Evolutionary conservation across 2,113 vertebrate genomes (phyloP), one percentile per base, ranked within the genome.

Genomic region (Myodes glareolus): DNA sequence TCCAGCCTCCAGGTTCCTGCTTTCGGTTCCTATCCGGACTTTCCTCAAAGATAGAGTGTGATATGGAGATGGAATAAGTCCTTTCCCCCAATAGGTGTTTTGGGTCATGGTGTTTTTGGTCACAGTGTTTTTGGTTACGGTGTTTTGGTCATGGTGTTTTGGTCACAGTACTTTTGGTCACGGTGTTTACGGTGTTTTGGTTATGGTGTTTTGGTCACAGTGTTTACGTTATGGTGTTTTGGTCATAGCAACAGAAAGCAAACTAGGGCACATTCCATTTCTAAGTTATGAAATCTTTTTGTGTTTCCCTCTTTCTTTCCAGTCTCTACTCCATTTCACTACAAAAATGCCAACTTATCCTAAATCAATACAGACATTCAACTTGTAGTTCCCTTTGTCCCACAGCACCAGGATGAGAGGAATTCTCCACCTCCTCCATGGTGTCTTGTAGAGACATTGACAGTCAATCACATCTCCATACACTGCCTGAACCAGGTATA

Each of bases 391-490:
- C 1, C 12, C 27, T 47, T 9, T 45, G 73, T 3, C 17, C 25
- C 5, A 9, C 1, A 7, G 8, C 36, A 23, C 33, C 23, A 7
- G 47, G 31, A 4, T 4, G 8, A 7, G 42, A 5, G 61, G 52
- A 23, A 52, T 33, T 4, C 36, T 12, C 36, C 6, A 13, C 1
- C 9, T 65, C 33, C 16, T 42, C 42, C 21, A 2, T 3, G 58
- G 81, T 65, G 0, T 52, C 52, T 1, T 77, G 81, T 88, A 88
- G 92, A 94, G 86, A 92, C 61, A 85, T 96, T 92, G n/a, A 87
- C 16, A 4, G 47, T 91, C 96, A 93, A 63, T 81, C 87, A 21
- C 5, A 82, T 85, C 90, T 97, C 97, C 93, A 75, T 13, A 82
- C 76, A 94, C 76, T 61, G 5, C 80, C 68, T 33, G 52, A 91